Evolutionary conservation across 2,113 vertebrate species (phyloP).

Genomic region (Calypte anna): DNA sequence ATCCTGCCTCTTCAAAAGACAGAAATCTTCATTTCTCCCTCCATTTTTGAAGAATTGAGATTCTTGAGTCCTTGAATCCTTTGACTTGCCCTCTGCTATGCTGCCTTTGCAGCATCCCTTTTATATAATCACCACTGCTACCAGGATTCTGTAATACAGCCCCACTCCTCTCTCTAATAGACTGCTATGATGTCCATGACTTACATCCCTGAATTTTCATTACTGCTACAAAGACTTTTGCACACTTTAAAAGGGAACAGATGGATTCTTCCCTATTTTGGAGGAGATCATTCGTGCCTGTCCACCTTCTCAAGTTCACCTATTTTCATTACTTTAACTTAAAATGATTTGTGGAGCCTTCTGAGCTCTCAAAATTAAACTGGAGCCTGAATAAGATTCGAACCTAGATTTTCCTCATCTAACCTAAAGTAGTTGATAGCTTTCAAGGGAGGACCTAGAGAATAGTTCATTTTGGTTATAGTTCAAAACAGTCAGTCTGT

Average conservation of each 20-base stretch:
- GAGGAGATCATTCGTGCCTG: slow-evolving; percentile 62
- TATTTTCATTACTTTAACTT: slow-evolving; percentile 67
- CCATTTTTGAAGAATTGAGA: slow-evolving; percentile 38
- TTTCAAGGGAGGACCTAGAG: slow-evolving; percentile 59
- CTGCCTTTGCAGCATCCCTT: slow-evolving; percentile 53
- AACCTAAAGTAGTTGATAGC: slow-evolving; percentile 50
- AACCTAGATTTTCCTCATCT: slow-evolving; percentile 61
- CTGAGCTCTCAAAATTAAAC: slow-evolving; percentile 67
- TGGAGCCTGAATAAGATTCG: slow-evolving; percentile 59
- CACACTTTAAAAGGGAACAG: slow-evolving; percentile 64
- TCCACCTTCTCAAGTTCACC: slow-evolving; percentile 68
- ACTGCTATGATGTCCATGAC: slow-evolving; percentile 68
- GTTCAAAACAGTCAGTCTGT: slow-evolving; percentile 59
- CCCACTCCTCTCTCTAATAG: slow-evolving; percentile 52
- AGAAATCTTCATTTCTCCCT: slow-evolving; percentile 51
- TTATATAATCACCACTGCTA: slow-evolving; percentile 50
- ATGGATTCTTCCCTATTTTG: slow-evolving; percentile 67
- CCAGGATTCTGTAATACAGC: slow-evolving; percentile 46
- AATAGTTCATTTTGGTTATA: slow-evolving; percentile 66
- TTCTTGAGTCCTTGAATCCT: slow-evolving; percentile 54
- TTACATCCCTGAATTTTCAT: slow-evolving; percentile 71
- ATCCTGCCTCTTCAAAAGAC: slow-evolving; percentile 34
- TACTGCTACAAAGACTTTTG: slow-evolving; percentile 62
- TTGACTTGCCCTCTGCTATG: slow-evolving; percentile 53
- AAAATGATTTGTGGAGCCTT: slow-evolving; percentile 65